Evolutionary conservation across 2,888 invertebrate genomes (phyloP), one percentile per base, ranked within the genome.

Genomic region (Aleiodes alternator): DNA sequence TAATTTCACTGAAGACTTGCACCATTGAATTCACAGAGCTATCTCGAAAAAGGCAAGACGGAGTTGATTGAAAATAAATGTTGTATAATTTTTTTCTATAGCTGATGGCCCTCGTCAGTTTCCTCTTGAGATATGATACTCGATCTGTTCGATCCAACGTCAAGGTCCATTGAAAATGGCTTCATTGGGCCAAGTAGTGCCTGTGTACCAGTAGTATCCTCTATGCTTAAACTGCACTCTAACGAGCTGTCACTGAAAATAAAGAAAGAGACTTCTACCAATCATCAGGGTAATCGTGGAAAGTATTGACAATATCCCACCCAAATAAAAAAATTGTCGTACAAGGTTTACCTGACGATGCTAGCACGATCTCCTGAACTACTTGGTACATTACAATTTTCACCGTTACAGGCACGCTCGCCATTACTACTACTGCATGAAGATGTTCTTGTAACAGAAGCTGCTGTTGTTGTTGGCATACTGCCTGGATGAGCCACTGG

Each of bases 151-250:
- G 92, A 92, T 78, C 90, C 90, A 74, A 93, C 89, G 84, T 92
- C 93, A 82, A 93, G 90, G 87, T 93, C 93, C 89, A 92, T 92
- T 71, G 91, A 92, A 88, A 93, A 93, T 56, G 92, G 93, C 82
- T 90, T 92, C 85, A 90, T 89, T 73, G 90, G 87, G 74, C 90
- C 90, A 48, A 88, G 87, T 43, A 90, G 86, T 77, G 84, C 84
- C 68, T 87, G 85, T 64, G 82, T 81, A 11, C 82, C 82, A 78
- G 80, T 87, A 69, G 85, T 87, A 71, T 88, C 90, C 76, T 90
- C 90, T 82, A 90, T 86, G 80, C 90, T 90, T 84, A 90, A 89
- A 85, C 92, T 93, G 86, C 91, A 90, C 84, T 93, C 93, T 83
- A 91, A 89, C 70, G 94, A 93, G 80, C 94, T 88, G 86, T 90